Base-by-base conservation (phyloP, 2,113 vertebrate species). In the Thomomys bottae region DNA sequence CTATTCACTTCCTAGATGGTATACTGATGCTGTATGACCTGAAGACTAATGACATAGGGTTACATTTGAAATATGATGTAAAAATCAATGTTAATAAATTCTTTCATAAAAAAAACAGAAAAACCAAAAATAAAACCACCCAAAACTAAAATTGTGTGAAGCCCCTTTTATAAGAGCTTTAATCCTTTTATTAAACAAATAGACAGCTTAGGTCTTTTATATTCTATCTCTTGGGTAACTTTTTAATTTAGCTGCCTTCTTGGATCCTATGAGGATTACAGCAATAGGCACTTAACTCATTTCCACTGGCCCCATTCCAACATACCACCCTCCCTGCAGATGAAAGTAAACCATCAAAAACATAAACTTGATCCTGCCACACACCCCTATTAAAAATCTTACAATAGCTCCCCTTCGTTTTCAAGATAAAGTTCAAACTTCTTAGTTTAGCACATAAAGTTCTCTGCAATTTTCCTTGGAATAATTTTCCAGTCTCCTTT, bases 341-440 rank as follows among this genome's bases (percentile, higher is more conserved):
- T n/a, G 79, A 15, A 40, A 59, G 20, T 77, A 40, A 82, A 72
- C 66, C 61, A n/a, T 84, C 67, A 40, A 92, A 93, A 86, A 67
- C 14, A 18, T 89, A 94, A 94, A 95, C 79, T 67, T 86, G 66
- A 81, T 77, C 18, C 72, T 77, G 72, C 82, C 38, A 57, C 45
- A 83, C 28, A 15, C 61, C 20, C 24, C 54, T 75, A 86, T 92
- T 96, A 96, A 96, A 96, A 90, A 88, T 67, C 32, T 20, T 93
- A 83, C 61, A 94, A 92, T 81, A 71, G 61, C 23, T 93, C 89
- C 91, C 92, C 40, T 75, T 93, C 82, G 89, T 88, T 93, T 94
- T 86, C 76, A 96, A 96, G 91, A 94, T 88, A 93, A 96, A 96
- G 92, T 93, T 96, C 86, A 96, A 90, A 80, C 54, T 92, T 87